Base-by-base conservation (phyloP, 1,140 invertebrate genomes). In the Drosophila auraria region DNA sequence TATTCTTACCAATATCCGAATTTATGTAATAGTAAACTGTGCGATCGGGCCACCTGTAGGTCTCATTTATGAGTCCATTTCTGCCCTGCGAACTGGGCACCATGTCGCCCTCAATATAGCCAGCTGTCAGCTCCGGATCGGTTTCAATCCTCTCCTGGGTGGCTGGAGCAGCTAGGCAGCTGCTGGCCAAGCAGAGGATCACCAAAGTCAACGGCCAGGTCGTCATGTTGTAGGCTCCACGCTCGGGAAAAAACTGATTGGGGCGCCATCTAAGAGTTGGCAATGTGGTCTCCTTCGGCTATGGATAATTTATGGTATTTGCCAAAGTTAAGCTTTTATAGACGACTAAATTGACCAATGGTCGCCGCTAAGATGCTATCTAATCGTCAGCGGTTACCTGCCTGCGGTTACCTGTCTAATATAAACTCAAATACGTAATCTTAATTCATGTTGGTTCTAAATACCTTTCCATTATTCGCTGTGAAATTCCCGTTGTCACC, bases 1-100 rank as follows among this genome's bases (percentile, higher is more conserved):
- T 33, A 0, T 17, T 11, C 61, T 59, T 64, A 86, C 86, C 86
- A 30, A 90, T 90, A n/a, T 80, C 25, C 2, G n/a, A 50, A 27
- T 94, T 93, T 20, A 96, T 95, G 33, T 93, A 93, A 75, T 95
- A 95, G 20, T 95, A 94, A 2, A 96, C 94, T 59, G 95, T 93
- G 33, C 94, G 95, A 60, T 94, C 92, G 0, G 94, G 94, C 96
- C 96, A 96, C 40, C 94, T 93, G 54, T 93, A 94, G 4, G 93
- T 93, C 15, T 93, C 93, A 62, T 95, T 94, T 15, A 94, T 82
- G 0, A 96, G 75, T 2, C 95, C 95, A 78, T 96, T 96, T n/a
- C 79, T 70, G 3, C 40, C 58, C 25, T 20, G 25, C 0, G 61
- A 12, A 36, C 57, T 61, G 2, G 79, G 47, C 3, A 90, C 40